Percentiles rank a stretch among this genome's conserved stretches.
phyloP scores from a whole-genome alignment of 2,888 invertebrate genomes.

The Volucella bombylans region DNA sequence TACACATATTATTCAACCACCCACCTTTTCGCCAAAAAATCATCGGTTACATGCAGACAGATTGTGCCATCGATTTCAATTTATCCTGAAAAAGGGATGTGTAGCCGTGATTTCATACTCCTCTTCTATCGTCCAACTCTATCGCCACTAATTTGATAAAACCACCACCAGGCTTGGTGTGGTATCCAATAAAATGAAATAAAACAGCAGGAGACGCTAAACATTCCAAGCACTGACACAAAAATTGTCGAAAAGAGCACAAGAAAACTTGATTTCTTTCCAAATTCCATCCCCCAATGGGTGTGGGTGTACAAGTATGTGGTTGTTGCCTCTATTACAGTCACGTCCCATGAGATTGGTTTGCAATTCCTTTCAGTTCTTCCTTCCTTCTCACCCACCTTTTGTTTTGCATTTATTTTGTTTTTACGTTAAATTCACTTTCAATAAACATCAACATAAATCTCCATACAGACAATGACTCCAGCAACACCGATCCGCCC shows the following conservation, averaged over 20 bases:
- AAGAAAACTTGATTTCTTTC: constrained; percentile 46
- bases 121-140: constrained; percentile 24
- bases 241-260: constrained; percentile 28
- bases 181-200: constrained; percentile 58
- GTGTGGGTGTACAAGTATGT: constrained; percentile 38
- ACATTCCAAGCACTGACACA: constrained; percentile 19
- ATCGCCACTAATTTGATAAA: constrained; percentile 71
- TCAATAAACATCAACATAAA: constrained; percentile 75
- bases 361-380: constrained; percentile 60
- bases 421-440: constrained; percentile 71
- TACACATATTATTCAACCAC: constrained; percentile 66
- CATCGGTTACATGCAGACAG: constrained; percentile 65
- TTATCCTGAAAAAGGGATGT: constrained; percentile 53
- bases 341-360: constrained; percentile 71
- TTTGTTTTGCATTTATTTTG: constrained; percentile 58
- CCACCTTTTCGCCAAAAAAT: constrained; percentile 41
- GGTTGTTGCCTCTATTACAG: constrained; percentile 58
- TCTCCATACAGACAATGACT: constrained; percentile 27
- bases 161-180: constrained; percentile 55
- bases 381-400: background rate
- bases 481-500: background rate
- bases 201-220: constrained; percentile 51
- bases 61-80: constrained; percentile 71
- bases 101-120: background rate
- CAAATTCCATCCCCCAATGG: constrained; percentile 31